Evolutionary conservation across 2,888 invertebrate species (phyloP).

Genomic region (Tetranychus truncatus): DNA sequence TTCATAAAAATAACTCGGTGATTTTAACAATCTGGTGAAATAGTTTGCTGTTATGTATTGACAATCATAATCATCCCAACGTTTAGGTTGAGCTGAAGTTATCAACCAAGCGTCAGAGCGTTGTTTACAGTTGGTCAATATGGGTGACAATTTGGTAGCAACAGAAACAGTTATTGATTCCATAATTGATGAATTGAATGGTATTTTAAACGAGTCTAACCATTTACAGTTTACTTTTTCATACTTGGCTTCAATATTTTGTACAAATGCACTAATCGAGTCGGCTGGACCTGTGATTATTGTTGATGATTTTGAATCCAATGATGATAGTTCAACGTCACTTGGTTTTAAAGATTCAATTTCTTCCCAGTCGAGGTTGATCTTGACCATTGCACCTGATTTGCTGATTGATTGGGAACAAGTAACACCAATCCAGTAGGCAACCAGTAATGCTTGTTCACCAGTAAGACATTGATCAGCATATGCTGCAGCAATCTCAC

Average conservation of each 20-base stretch:
- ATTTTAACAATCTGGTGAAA: constrained; percentile 77
- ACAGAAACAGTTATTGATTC: too few relatives aligned
- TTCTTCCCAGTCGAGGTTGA: neutral
- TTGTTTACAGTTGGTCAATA: neutral
- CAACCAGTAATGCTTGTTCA: constrained; percentile 37
- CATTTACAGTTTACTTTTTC: neutral
- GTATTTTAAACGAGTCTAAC: neutral
- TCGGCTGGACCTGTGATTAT: neutral
- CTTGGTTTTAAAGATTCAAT: neutral
- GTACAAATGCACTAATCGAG: too few relatives aligned
- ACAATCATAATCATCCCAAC: constrained; percentile 6
- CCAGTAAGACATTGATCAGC: constrained; percentile 38
- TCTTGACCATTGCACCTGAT: neutral
- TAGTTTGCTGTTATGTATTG: constrained; percentile 61
- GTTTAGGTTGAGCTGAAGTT: constrained; percentile 29
- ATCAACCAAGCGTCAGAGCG: constrained; percentile 55
- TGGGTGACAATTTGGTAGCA: constrained; percentile 13
- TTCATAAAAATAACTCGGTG: constrained; percentile 72
- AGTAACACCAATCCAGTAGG: constrained; percentile 35
- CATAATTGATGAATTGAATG: too few relatives aligned
- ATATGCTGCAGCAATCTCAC: constrained; percentile 39
- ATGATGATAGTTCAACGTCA: neutral
- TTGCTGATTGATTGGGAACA: neutral
- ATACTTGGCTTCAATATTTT: too few relatives aligned
- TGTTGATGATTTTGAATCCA: neutral